These are phyloP conservation scores for Bombus pascuorum DNA, from an alignment of 1,140 invertebrate genomes.

Conservation along the genomic window DNA sequence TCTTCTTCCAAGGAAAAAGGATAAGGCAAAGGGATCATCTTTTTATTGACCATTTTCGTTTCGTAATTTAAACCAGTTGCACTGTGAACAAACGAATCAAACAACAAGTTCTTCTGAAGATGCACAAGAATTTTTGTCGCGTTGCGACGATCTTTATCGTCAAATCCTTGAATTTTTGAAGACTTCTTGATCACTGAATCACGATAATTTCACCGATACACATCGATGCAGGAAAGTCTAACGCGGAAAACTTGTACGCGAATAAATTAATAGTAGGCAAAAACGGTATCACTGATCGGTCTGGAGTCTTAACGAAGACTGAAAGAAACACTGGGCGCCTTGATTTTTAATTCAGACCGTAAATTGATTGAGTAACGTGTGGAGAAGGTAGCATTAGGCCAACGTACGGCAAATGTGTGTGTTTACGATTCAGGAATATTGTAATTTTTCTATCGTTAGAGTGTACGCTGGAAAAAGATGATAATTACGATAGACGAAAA, in stretches of 20 bases:
- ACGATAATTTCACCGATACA: background rate
- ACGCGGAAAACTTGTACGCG: no score
- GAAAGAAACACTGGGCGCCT: background rate
- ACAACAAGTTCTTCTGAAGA: background rate
- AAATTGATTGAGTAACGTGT: conserved; percentile 19
- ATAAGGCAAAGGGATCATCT: conserved; percentile 21
- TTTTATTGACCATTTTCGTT: background rate
- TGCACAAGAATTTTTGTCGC: background rate
- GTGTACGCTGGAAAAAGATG: background rate
- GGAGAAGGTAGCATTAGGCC: background rate
- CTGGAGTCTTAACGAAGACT: conserved; percentile 12
- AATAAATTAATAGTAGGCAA: background rate
- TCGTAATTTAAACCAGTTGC: background rate
- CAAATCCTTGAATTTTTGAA: background rate
- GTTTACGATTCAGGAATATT: background rate
- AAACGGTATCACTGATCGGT: background rate
- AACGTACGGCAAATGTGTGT: background rate
- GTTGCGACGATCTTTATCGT: background rate
- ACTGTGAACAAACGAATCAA: background rate
- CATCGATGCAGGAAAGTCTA: no score
- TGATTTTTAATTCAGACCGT: conserved; percentile 29
- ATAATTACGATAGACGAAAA: background rate
- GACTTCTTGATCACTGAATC: background rate
- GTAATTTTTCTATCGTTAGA: background rate
- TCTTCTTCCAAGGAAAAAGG: conserved; percentile 79